Conservation (phyloP, 2,113 vertebrate genomes). For the Sturnus vulgaris region DNA sequence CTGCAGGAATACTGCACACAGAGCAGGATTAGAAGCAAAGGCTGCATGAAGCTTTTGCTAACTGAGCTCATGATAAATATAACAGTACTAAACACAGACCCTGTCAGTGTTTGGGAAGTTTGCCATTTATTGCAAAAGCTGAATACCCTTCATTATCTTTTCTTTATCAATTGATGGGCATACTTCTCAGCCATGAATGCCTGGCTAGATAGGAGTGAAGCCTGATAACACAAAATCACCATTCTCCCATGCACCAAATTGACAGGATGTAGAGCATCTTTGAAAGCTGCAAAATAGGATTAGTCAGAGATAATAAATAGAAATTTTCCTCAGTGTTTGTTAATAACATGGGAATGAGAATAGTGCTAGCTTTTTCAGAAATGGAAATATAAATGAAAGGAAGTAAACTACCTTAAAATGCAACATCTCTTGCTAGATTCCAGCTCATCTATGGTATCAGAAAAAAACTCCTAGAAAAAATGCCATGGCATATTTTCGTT, state of each 20-base stretch:
- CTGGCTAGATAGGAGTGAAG: background rate
- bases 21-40: background rate
- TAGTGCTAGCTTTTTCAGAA: background rate
- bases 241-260: background rate
- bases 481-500: background rate
- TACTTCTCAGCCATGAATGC: background rate
- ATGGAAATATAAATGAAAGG: background rate
- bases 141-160: background rate
- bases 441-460: background rate
- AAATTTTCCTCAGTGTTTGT: background rate
- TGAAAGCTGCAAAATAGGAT: background rate
- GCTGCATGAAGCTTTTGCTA: background rate
- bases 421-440: background rate
- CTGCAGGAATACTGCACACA: background rate
- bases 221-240: background rate
- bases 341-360: background rate
- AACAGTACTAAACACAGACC: background rate
- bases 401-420: background rate
- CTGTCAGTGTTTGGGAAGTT: background rate
- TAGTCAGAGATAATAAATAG: background rate
- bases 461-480: background rate
- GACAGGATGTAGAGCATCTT: background rate
- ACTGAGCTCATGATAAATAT: background rate
- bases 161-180: background rate
- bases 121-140: background rate